Evolutionary conservation across 2,797 vertebrate genomes (phyloP), one percentile per base, ranked within the genome.

Genomic region (Phoeniculus purpureus): DNA sequence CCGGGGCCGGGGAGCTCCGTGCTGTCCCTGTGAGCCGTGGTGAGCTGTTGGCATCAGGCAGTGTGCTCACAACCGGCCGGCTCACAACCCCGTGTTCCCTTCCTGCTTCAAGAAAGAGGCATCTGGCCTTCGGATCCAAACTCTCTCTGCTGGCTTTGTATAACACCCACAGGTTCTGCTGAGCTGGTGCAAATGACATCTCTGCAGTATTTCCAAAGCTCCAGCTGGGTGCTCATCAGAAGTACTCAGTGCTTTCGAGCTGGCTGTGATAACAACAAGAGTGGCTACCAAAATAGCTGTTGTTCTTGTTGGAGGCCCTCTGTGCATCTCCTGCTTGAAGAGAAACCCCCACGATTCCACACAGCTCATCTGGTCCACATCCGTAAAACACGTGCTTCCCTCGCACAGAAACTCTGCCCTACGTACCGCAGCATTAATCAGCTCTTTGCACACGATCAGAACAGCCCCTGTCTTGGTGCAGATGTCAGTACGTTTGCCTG

Each of bases 111-210:
- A 47, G 43, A 45, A 75, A 7, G 15, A 26, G 19, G 45, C 29
- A 14, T 7, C 37, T 70, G 18, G 48, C 37, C 60, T 59, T 45
- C 71, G 32, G 23, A 51, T 31, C 56, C 43, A 29, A 9, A 12
- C 18, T 21, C 60, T 65, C 58, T 37, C 23, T 81, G 78, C 64
- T 26, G n/a, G 31, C 25, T 20, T 80, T 43, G 48, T 47, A 2
- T 12, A 15, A 27, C 2, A 22, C 0, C 0, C 61, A 27, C 15
- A 5, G 50, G 15, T 56, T 60, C 65, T 43, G n/a, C 32, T 54
- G 22, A 47, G 62, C 22, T 51, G 29, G 15, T 58, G n/a, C 7
- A 29, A 75, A 23, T 6, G 11, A 43, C n/a, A 8, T n/a, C 34
- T 32, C 55, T 61, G 55, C 37, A 37, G 22, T 21, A 19, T 32